Evolutionary conservation across 2,113 vertebrate genomes (phyloP).

Genomic region (Sinocyclocheilus anophthalmus): DNA sequence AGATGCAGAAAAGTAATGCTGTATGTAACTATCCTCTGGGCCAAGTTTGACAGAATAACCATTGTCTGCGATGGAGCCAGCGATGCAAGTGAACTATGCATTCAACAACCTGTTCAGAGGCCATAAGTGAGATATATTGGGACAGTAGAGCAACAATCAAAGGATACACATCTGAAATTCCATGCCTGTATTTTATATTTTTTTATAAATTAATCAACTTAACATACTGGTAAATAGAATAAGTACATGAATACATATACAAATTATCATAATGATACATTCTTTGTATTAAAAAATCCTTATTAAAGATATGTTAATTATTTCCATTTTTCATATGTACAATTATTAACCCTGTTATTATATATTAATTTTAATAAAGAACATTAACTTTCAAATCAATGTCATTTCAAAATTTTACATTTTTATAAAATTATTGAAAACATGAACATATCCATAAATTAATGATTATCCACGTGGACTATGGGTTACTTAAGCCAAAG

Average conservation of each 20-base stretch:
- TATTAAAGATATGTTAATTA: not conserved
- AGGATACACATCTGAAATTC: not conserved
- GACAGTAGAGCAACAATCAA: not conserved
- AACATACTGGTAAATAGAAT: no score
- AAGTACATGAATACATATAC: not conserved
- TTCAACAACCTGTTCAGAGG: constrained; percentile 44
- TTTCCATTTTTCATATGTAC: not conserved
- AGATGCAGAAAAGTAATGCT: constrained; percentile 37
- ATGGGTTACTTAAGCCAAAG: no score
- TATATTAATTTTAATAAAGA: not conserved
- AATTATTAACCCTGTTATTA: not conserved
- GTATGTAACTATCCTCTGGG: constrained; percentile 32
- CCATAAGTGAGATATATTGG: constrained; percentile 24
- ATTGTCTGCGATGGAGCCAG: constrained; percentile 32
- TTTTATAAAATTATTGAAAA: not conserved
- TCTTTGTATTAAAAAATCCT: not conserved
- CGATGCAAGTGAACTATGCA: constrained; percentile 29
- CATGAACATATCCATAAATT: not conserved
- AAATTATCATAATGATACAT: not conserved
- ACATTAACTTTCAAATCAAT: not conserved
- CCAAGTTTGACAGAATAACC: constrained; percentile 31
- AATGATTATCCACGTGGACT: not conserved
- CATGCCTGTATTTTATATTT: not conserved
- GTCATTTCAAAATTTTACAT: not conserved
- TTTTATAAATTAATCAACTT: no score